Evolutionary conservation across 1,140 invertebrate species (phyloP).

Genomic region (Chrysomallon squamiferum): DNA sequence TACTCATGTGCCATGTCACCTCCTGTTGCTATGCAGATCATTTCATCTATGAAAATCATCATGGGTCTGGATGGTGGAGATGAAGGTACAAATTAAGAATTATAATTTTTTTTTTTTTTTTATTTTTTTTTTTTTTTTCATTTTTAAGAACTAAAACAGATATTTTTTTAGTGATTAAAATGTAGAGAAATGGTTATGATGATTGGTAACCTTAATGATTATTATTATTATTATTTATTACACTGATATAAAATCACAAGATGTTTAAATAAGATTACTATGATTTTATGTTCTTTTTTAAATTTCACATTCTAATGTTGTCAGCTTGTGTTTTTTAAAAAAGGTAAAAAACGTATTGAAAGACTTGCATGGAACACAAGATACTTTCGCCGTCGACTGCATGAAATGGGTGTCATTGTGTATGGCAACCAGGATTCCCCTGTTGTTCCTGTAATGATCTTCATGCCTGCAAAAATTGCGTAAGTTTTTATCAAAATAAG

Average conservation of each 20-base stretch:
- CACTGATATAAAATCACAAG: too few species aligned
- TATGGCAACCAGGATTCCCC: constrained; percentile 98
- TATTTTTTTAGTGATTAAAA: too few species aligned
- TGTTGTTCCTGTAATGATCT: constrained; percentile 94
- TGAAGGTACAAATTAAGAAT: constrained; percentile 73
- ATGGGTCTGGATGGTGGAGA: constrained; percentile 84
- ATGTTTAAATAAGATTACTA: too few species aligned
- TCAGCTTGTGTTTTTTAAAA: neutral
- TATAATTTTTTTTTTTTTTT: too few species aligned
- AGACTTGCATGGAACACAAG: constrained; percentile 83
- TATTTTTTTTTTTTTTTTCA: too few species aligned
- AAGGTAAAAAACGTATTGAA: constrained; percentile 74
- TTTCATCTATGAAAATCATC: constrained; percentile 86
- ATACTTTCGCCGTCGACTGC: constrained; percentile 86
- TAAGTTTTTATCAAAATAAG: constrained; percentile 60
- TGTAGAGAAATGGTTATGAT: too few species aligned
- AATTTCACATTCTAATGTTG: too few species aligned
- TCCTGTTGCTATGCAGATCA: constrained; percentile 89
- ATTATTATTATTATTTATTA: too few species aligned
- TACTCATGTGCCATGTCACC: constrained; percentile 92
- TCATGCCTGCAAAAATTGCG: constrained; percentile 92
- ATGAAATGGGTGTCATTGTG: constrained; percentile 91
- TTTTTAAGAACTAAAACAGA: too few species aligned
- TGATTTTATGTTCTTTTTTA: too few species aligned
- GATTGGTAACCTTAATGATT: too few species aligned